Conservation (phyloP, 2,888 invertebrate genomes). For the Phorcus lineatus region DNA sequence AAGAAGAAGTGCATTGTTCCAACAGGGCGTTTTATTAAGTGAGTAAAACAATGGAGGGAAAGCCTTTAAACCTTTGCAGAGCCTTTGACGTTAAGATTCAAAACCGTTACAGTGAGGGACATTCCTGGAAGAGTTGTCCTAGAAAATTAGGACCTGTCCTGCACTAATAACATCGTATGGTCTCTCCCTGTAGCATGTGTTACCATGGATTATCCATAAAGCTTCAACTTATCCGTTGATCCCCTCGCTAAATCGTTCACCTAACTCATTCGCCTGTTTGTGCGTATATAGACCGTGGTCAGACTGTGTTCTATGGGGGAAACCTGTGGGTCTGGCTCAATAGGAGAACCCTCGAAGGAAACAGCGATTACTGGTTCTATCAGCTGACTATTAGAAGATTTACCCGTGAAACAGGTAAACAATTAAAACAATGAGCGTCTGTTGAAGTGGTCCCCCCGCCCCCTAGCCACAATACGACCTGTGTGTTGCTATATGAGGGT, state of each 20-base stretch:
- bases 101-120: background rate
- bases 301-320: background rate
- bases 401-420: slow-evolving; percentile 15
- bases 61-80: slow-evolving; percentile 12
- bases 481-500: slow-evolving; percentile 12
- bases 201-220: slow-evolving; percentile 10
- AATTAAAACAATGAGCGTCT: slow-evolving; percentile 10
- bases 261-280: slow-evolving; percentile 11
- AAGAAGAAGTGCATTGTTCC: slow-evolving; percentile 5
- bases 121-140: background rate
- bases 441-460: background rate
- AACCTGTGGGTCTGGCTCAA: background rate
- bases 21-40: background rate
- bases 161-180: background rate
- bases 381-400: slow-evolving; percentile 14
- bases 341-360: background rate
- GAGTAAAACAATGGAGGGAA: background rate
- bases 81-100: background rate
- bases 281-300: background rate
- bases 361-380: slow-evolving; percentile 7
- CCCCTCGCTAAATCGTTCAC: slow-evolving; percentile 1
- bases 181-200: slow-evolving; percentile 18
- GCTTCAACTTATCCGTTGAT: background rate
- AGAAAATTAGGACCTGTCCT: slow-evolving; percentile 17
- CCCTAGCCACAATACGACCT: slow-evolving; percentile 17